Conservation (phyloP, 2,888 invertebrate species). For the Salticus scenicus region DNA sequence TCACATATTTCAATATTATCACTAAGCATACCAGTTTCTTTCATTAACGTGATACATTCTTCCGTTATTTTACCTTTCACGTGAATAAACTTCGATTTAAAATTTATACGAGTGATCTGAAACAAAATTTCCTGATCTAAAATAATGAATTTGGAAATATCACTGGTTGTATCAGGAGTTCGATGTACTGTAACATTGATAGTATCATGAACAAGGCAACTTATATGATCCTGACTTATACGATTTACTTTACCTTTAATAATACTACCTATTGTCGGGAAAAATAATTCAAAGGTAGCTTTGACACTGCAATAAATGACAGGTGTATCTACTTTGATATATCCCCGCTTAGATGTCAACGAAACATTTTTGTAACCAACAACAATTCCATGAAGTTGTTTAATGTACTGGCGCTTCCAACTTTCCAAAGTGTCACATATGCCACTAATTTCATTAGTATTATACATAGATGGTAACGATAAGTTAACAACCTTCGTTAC, state of each 20-base stretch:
- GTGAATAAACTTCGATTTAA: conserved; percentile 8
- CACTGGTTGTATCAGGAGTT: neutral
- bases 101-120: conserved; percentile 23
- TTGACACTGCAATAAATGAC: conserved; percentile 13
- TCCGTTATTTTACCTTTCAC: conserved; percentile 34
- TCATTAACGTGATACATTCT: conserved; percentile 35
- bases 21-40: neutral
- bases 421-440: conserved; percentile 36
- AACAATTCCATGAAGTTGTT: conserved; percentile 32
- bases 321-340: neutral
- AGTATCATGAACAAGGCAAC: conserved; percentile 32
- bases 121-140: conserved; percentile 34
- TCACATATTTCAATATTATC: too few species aligned
- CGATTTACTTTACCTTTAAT: conserved; percentile 51
- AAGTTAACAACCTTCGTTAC: conserved; percentile 29
- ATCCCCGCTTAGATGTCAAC: neutral
- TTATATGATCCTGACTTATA: conserved; percentile 37
- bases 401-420: conserved; percentile 47
- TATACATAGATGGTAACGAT: conserved; percentile 19
- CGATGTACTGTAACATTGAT: conserved; percentile 40
- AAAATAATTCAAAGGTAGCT: conserved; percentile 48
- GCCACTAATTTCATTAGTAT: neutral
- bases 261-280: conserved; percentile 32
- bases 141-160: conserved; percentile 8
- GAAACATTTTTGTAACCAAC: conserved; percentile 41